These are phyloP conservation scores for Ceratosolen solmsi DNA, from an alignment of 1,140 invertebrate genomes.

Conservation along the genomic window DNA sequence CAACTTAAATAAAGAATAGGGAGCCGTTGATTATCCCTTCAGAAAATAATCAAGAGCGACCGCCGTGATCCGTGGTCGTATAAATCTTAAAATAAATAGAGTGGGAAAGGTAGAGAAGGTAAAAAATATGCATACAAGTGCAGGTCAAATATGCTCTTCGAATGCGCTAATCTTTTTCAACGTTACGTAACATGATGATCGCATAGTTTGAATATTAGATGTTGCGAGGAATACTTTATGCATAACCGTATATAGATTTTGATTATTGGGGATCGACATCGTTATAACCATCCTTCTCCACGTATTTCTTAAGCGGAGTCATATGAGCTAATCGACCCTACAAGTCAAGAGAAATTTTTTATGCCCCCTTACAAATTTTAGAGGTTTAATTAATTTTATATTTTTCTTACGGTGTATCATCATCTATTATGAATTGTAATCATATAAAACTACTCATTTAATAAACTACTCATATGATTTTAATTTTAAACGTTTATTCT, in stretches of 20 bases:
- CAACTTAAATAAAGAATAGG: neutral
- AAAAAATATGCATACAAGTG: constrained; percentile 14
- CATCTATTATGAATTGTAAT: no score
- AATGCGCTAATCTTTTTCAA: neutral
- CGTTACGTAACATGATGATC: neutral
- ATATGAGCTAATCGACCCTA: no score
- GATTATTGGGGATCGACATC: constrained; percentile 22
- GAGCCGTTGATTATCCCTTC: neutral
- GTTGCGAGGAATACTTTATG: constrained; percentile 1
- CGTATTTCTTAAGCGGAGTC: constrained; percentile 14
- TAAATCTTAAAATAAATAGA: neutral
- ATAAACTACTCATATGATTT: no score
- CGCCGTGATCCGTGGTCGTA: neutral
- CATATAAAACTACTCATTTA: no score
- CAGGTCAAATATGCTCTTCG: neutral
- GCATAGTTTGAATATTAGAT: neutral
- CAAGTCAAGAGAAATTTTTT: no score
- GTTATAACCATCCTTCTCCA: constrained; percentile 27
- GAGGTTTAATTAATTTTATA: neutral
- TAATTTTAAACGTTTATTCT: no score
- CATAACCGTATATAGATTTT: neutral
- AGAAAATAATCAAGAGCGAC: neutral
- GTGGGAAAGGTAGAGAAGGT: neutral
- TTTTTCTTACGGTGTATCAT: no score
- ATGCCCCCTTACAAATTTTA: no score